Evolutionary conservation across 2,113 vertebrate genomes (phyloP).

Genomic region (Carassius auratus): DNA sequence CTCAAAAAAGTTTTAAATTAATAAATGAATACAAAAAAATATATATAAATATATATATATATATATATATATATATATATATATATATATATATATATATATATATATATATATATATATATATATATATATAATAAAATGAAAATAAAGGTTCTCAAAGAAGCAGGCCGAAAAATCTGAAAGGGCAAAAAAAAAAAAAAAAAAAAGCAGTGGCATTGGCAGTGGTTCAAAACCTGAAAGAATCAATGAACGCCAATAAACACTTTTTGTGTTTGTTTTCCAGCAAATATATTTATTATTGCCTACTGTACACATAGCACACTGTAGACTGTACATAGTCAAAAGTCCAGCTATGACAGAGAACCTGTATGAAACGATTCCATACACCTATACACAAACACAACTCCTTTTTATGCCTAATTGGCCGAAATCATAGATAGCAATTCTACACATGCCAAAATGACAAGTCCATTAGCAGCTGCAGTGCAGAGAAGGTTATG

Average conservation of each 20-base stretch:
- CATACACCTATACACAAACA: background rate
- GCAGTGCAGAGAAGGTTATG: slow-evolving; percentile 32
- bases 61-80: too few species aligned
- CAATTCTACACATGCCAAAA: background rate
- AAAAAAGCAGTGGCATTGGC: background rate
- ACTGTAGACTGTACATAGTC: background rate
- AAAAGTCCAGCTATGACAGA: background rate
- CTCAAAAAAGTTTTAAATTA: too few species aligned
- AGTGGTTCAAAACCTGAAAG: background rate
- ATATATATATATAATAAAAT: too few species aligned
- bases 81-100: too few species aligned
- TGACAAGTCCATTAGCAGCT: slow-evolving; percentile 13
- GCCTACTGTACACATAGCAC: background rate
- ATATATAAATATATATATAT: too few species aligned
- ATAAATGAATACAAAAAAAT: too few species aligned
- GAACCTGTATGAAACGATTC: background rate
- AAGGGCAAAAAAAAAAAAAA: background rate
- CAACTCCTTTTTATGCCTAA: background rate
- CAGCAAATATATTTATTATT: background rate
- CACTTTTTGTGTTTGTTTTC: background rate
- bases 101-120: too few species aligned
- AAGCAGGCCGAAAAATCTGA: too few species aligned
- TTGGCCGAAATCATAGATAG: background rate
- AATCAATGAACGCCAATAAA: background rate
- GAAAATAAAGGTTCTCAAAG: too few species aligned